These are phyloP conservation scores for Esox lucius DNA, from an alignment of 2,797 vertebrate species.

Conservation along the genomic window DNA sequence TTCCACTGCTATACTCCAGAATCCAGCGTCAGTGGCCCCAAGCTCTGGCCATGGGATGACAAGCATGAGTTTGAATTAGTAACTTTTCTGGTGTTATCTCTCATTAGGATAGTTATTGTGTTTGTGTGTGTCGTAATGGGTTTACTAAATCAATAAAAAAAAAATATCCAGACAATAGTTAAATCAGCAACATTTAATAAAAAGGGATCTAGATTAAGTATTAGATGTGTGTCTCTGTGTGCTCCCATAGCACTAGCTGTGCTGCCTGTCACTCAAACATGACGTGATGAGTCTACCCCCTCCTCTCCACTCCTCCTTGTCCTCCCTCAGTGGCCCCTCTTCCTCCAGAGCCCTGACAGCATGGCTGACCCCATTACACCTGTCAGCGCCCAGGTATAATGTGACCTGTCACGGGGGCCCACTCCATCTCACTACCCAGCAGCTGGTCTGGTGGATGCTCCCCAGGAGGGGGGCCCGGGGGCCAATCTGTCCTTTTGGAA, in stretches of 20 bases:
- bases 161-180: no score
- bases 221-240: slow-evolving; percentile 15
- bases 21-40: background rate
- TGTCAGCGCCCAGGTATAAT: slow-evolving; percentile 70
- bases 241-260: slow-evolving; percentile 53
- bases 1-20: background rate
- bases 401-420: slow-evolving; percentile 60
- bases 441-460: slow-evolving; percentile 42
- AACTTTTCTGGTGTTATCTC: background rate
- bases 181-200: no score
- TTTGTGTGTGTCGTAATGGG: slow-evolving; percentile 5
- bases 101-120: background rate
- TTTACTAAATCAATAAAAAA: no score
- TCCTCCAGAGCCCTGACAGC: slow-evolving; percentile 47
- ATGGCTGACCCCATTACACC: slow-evolving; percentile 61
- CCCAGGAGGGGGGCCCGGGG: slow-evolving; percentile 9
- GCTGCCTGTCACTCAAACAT: slow-evolving; percentile 28
- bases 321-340: slow-evolving; percentile 45
- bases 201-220: no score
- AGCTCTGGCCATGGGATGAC: background rate
- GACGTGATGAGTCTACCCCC: slow-evolving; percentile 39
- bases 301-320: slow-evolving; percentile 34
- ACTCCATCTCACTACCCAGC: slow-evolving; percentile 48
- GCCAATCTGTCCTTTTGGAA: background rate
- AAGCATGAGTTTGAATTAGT: background rate